Evolutionary conservation across 2,113 vertebrate species (phyloP), one percentile per base, ranked within the genome.

Genomic region (Gobius niger): DNA sequence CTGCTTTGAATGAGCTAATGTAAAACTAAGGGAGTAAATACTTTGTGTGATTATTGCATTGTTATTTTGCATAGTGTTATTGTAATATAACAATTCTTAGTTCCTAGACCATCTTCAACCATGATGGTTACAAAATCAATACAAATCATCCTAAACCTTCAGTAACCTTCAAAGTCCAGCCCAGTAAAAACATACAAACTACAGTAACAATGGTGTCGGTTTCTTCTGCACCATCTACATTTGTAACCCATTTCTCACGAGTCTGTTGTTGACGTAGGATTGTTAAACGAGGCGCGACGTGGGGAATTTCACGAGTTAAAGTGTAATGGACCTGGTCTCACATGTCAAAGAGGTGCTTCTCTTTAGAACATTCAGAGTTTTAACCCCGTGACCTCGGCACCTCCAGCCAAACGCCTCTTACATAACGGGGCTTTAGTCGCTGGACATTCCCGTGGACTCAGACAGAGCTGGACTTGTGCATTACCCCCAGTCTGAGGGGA

Each of bases 391-490:
- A 68, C 44, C 42, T 46, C 47, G 65, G 60, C 71, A 47, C 15
- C 53, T 77, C 65, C 61, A 51, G 72, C 79, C 79, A 77, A 82
- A 72, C 63, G 47, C 59, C 66, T 54, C 77, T 89, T 87, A 89
- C 71, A 75, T 86, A 84, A 86, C 67, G 65, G 61, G 73, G 76
- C 76, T 89, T 77, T 82, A 81, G 80, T 81, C 81, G 76, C 78
- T 73, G 84, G 80, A 87, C 84, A 75, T 82, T 78, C 72, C 64
- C 61, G 15, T 2, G 50, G 49, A 69, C 73, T 19, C 56, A 34
- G 74, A 77, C 78, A 85, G 67, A 81, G 73, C 65, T 78, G 8
- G 57, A 60, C 54, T 53, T 81, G 73, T 76, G 76, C 34, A 46
- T 47, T 19, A 42, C 72, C 15, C 47, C 14, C 75, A 14, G 57